These are phyloP conservation scores for Laticauda laticaudata DNA, from an alignment of 2,113 vertebrate genomes.

Conservation along the genomic window DNA sequence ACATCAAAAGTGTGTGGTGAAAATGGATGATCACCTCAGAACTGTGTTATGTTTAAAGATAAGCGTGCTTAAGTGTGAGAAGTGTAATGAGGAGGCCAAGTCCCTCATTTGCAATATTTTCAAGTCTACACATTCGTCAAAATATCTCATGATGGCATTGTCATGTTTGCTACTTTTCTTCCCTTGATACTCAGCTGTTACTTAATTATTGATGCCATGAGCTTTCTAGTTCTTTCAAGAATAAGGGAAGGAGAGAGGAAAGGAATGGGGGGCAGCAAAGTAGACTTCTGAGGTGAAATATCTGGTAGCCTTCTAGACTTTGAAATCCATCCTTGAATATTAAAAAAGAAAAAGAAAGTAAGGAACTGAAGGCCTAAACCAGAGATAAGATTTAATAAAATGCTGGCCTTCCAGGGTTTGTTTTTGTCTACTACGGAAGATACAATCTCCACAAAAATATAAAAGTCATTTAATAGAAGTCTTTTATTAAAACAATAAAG, in stretches of 20 bases:
- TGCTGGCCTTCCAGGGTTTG: background rate
- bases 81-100: slow-evolving; percentile 43
- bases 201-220: slow-evolving; percentile 56
- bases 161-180: slow-evolving; percentile 61
- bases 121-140: slow-evolving; percentile 61
- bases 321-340: background rate
- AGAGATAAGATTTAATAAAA: background rate
- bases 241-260: background rate
- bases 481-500: background rate
- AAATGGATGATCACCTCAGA: slow-evolving; percentile 52
- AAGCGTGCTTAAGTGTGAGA: slow-evolving; percentile 24
- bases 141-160: slow-evolving; percentile 53
- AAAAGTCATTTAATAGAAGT: background rate
- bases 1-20: slow-evolving; percentile 51
- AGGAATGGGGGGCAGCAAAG: background rate
- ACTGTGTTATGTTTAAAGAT: slow-evolving; percentile 50
- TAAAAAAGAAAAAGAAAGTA: background rate
- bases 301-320: background rate
- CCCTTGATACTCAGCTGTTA: slow-evolving; percentile 52
- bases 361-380: background rate
- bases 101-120: slow-evolving; percentile 63
- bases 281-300: background rate
- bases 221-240: slow-evolving; percentile 33
- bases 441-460: background rate
- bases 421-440: background rate